Evolutionary conservation across 2,113 vertebrate species (phyloP).

Genomic region (Barnardius zonarius): DNA sequence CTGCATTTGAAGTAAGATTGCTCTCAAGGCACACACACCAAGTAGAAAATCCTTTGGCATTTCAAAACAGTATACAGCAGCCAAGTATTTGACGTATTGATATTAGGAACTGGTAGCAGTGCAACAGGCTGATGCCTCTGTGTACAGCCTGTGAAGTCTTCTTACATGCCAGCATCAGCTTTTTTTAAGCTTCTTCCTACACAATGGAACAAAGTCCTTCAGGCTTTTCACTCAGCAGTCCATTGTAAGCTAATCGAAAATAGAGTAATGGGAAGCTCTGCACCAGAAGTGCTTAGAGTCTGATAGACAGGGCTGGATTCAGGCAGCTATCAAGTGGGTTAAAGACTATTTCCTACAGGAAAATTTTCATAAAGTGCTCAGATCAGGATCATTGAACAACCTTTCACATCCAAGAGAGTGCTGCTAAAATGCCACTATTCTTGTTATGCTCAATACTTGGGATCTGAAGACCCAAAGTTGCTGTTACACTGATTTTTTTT

Average conservation of each 20-base stretch:
- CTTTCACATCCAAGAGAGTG: background rate
- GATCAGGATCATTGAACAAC: background rate
- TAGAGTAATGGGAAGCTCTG: background rate
- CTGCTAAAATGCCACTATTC: background rate
- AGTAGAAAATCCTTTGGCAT: background rate
- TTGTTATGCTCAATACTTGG: background rate
- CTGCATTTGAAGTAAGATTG: background rate
- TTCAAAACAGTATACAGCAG: background rate
- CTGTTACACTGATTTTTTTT: background rate
- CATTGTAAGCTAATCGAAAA: background rate
- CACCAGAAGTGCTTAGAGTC: background rate
- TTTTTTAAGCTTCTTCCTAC: conserved; percentile 2
- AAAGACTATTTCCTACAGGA: background rate
- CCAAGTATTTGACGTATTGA: background rate
- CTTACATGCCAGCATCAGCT: background rate
- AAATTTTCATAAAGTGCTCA: background rate
- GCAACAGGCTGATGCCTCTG: background rate
- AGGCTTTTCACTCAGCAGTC: background rate
- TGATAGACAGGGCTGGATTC: background rate
- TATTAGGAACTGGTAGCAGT: background rate
- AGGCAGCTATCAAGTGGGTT: background rate
- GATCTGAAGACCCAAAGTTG: background rate
- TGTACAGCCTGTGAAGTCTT: background rate
- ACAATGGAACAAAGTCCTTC: background rate
- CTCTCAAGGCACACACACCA: background rate